These are phyloP conservation scores for Bos indicus DNA, from an alignment of 2,113 vertebrate species.

Conservation along the genomic window DNA sequence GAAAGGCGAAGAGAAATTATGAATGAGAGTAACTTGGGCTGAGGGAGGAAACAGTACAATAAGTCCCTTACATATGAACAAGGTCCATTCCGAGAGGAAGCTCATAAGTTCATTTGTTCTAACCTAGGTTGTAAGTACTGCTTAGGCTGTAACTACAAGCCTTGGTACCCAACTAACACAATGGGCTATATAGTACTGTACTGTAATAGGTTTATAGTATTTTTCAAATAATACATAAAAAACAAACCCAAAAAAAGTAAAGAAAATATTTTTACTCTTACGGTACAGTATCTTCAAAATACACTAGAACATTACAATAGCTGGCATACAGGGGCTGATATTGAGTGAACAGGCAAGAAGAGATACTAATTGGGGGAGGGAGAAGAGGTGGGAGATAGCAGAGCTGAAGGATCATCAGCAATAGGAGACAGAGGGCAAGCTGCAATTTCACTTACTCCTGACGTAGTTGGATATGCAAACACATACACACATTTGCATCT, in stretches of 20 bases:
- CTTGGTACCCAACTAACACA: neutral
- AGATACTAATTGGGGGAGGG: neutral
- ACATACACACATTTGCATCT: neutral
- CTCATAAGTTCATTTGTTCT: neutral
- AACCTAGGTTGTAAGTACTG: neutral
- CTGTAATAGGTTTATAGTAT: neutral
- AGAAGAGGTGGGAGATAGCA: neutral
- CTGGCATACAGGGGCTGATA: neutral
- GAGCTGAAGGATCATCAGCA: neutral
- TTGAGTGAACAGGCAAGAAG: neutral
- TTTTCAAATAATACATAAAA: neutral
- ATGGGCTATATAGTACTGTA: neutral
- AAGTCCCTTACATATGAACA: neutral
- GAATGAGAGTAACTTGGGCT: neutral
- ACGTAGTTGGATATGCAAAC: neutral
- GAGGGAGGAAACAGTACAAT: neutral
- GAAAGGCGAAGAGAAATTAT: neutral
- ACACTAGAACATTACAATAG: neutral
- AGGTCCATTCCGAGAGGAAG: neutral
- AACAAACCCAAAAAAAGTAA: neutral
- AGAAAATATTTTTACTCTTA: neutral
- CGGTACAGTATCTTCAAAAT: neutral
- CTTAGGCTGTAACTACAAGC: neutral
- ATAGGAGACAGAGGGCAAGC: neutral
- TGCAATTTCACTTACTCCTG: neutral